Base-by-base conservation (phyloP, 2,888 invertebrate species). In the Papilio protenor region DNA sequence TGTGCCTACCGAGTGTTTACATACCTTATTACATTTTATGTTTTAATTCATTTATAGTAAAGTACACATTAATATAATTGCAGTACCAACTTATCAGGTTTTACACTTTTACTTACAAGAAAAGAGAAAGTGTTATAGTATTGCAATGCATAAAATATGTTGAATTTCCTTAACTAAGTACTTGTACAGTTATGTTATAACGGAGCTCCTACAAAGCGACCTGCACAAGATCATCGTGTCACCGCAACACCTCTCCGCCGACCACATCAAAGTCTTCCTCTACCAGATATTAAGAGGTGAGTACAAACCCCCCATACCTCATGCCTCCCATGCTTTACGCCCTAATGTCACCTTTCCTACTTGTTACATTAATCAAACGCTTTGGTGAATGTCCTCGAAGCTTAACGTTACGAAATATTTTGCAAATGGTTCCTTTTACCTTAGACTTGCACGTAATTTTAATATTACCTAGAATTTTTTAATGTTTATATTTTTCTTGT, bases 201-300 rank as follows among this genome's bases (percentile, higher is more conserved):
- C 99, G 84, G 99, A 99, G 95, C 96, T 99, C 87, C 97, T 99
- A 92, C 99, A 99, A 95, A 99, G 99, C 93, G 99, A 99, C 96
- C 96, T 99, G 87, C 99, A 99, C 96, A 99, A 99, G 96, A 99
- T 99, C 94, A 99, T 99, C 95, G 99, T 99, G 87, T 99, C 99
- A 86, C 99, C 99, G 84, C 99, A 99, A 94, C 99, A 99, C 88
- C 97, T 99, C 85, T 99, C 99, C 87, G 97, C 99, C 84, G 99
- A 99, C 96, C 99, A 99, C 96, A 99, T 99, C 95, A 99, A 99
- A 97, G 99, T 99, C 95, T 99, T 99, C 96, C 98, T 99, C 88
- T 99, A 99, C 95, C 99, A 99, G 96, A 99, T 99, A 95, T 96
- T 99, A 88, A 97, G 99, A 96, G 99, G 99, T 97, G 90, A 96